These are phyloP conservation scores for Sparus aurata DNA, from an alignment of 2,797 vertebrate genomes.

Conservation along the genomic window DNA sequence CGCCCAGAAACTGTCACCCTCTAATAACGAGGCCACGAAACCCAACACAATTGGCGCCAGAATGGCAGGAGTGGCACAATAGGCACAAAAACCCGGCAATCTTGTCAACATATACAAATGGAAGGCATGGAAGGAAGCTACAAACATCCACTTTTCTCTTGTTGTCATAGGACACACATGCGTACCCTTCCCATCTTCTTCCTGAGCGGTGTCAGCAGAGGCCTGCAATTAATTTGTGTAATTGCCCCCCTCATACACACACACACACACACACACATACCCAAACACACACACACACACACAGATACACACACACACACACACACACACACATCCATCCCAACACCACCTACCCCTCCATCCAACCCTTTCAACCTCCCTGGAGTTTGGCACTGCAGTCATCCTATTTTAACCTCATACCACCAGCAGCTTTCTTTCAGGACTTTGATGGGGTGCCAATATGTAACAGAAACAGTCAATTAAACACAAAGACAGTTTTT, in stretches of 20 bases:
- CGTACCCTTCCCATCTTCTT: constrained; percentile 75
- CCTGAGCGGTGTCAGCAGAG: constrained; percentile 78
- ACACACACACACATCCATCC: constrained; percentile 46
- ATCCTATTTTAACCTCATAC: constrained; percentile 51
- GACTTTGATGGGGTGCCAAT: constrained; percentile 44
- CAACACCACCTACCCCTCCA: constrained; percentile 58
- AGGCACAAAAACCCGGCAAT: constrained; percentile 82
- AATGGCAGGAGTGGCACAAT: constrained; percentile 81
- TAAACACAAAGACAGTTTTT: constrained; percentile 26
- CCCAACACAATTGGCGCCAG: constrained; percentile 78
- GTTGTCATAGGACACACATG: constrained; percentile 79
- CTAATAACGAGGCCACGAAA: constrained; percentile 82
- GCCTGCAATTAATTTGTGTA: constrained; percentile 84
- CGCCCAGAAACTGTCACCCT: constrained; percentile 85
- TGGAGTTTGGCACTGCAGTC: constrained; percentile 52
- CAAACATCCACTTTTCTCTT: constrained; percentile 76
- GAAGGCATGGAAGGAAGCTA: constrained; percentile 73
- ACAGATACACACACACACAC: neutral
- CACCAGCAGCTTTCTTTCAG: constrained; percentile 39
- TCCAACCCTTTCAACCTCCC: constrained; percentile 50
- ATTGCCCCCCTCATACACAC: constrained; percentile 62
- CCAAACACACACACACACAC: constrained; percentile 2
- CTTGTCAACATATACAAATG: constrained; percentile 83
- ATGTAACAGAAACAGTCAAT: constrained; percentile 32
- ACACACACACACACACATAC: no score